These are phyloP conservation scores for Nephrotoma flavescens DNA, from an alignment of 2,888 invertebrate species.

Conservation along the genomic window DNA sequence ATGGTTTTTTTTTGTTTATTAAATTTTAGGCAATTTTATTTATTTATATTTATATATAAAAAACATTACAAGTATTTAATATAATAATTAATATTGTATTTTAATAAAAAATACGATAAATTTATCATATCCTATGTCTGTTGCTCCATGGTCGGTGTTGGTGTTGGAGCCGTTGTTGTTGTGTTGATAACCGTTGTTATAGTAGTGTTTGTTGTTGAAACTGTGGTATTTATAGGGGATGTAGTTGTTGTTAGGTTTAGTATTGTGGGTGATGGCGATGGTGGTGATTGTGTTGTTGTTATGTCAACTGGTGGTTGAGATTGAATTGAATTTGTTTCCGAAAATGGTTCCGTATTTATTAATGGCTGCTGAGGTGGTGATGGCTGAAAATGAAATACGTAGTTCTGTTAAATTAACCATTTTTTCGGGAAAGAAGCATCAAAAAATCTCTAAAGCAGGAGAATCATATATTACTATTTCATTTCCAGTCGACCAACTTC, in stretches of 20 bases:
- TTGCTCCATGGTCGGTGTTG: constrained; percentile 4
- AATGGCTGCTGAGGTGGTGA: not conserved
- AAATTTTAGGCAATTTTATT: not conserved
- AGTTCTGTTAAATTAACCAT: too few relatives aligned
- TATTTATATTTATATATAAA: not conserved
- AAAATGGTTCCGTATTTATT: not conserved
- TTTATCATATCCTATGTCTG: constrained; percentile 3
- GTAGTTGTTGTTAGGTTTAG: not conserved
- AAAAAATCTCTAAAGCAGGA: too few relatives aligned
- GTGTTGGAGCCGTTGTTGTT: constrained; percentile 2
- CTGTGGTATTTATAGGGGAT: not conserved
- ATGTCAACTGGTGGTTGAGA: not conserved
- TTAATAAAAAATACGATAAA: constrained; percentile 2
- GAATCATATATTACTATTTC: too few relatives aligned
- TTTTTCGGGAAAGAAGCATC: too few relatives aligned
- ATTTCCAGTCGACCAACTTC: too few relatives aligned
- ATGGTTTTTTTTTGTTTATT: not conserved
- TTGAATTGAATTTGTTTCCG: not conserved
- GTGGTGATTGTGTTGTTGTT: not conserved
- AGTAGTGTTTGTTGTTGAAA: not conserved
- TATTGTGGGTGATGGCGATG: not conserved
- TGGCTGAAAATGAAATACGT: not conserved
- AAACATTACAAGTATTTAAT: not conserved
- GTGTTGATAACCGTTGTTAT: not conserved
- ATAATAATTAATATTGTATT: not conserved